Base-by-base conservation (phyloP, 1,140 invertebrate species). In the Aplysia californica region DNA sequence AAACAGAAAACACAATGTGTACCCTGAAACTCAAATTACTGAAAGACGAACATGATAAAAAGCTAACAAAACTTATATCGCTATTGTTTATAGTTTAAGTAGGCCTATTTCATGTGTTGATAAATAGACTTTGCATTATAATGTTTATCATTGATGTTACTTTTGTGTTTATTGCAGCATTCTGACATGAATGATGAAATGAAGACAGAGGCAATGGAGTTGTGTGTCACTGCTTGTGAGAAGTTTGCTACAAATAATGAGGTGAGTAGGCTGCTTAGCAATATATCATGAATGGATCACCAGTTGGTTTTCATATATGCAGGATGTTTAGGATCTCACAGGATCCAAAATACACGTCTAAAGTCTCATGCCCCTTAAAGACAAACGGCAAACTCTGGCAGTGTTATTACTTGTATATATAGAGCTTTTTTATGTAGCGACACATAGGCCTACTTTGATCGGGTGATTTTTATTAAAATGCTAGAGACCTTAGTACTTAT, bases 171-270 rank as follows among this genome's bases (percentile, higher is more conserved):
- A 66, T 86, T 84, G 31, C 76, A 90, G 89, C 85, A 88, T 80
- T 94, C 94, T 3, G 96, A 98, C 87, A 97, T 98, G 95, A 91
- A 93, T 38, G 96, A 98, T 79, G 96, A 98, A 87, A 95, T 97
- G 93, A 94, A 93, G 84, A 92, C 92, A 56, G 96, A 98, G 91
- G 94, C 94, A 0, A 93, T 97, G 89, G 97, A 98, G 89, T 89
- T 96, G 50, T 95, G 95, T 83, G 95, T 96, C 41, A 96, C 95
- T 4, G 96, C 96, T 0, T 96, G 95, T 87, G 96, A 98, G 90
- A 97, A 97, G 91, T 95, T 93, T 90, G 90, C 94, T 0, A 90
- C 93, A 2, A 96, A 97, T 90, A 96, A 96, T 90, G 94, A 95
- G 90, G 94, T 94, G 90, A 82, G 82, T 41, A 39, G 15, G 31